Evolutionary conservation across 1,140 invertebrate genomes (phyloP), one percentile per base, ranked within the genome.

Genomic region (Brachionus angularis): DNA sequence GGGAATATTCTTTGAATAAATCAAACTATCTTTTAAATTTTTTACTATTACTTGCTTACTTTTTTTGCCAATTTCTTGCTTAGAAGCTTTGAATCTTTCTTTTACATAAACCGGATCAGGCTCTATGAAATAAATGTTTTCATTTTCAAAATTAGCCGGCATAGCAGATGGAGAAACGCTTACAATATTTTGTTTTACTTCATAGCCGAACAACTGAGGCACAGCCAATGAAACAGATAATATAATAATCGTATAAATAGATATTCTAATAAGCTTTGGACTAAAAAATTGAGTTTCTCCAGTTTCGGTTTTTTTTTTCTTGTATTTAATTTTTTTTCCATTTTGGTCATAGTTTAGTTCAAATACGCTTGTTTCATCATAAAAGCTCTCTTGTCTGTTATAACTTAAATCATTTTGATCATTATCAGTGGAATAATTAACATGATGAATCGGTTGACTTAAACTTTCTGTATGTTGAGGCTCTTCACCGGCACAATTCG

Each of bases 171-270:
- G 62, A 3, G 62, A 46, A 5, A 67, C 7, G 21, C 29, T 47
- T 21, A 67, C 2, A 1, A 67, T n/a, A 29, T 47, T 67, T 47
- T 50, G 29, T 47, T 46, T 67, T 10, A 67, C 47, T 25, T 67
- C 25, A 46, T 47, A 47, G 29, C 42, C 62, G 16, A 47, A 67
- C 23, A 47, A 47, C 47, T 67, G 62, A 3, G 62, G 62, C 21
- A 67, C 18, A 21, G 62, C 42, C 23, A 67, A 33, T 12, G 10
- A 67, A 47, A 46, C 29, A 46, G 62, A 46, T 1, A 21, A 14
- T n/a, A 50, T 14, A 67, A 67, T 47, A 34, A 47, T 23, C 5
- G 27, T 14, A 21, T 8, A 44, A 25, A 34, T 67, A 3, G 62
- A 47, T 23, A 25, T 34, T 21, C 29, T 31, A 16, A 67, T 67